phyloP scores from a whole-genome alignment of 2,888 invertebrate species.

The Diploptera punctata region DNA sequence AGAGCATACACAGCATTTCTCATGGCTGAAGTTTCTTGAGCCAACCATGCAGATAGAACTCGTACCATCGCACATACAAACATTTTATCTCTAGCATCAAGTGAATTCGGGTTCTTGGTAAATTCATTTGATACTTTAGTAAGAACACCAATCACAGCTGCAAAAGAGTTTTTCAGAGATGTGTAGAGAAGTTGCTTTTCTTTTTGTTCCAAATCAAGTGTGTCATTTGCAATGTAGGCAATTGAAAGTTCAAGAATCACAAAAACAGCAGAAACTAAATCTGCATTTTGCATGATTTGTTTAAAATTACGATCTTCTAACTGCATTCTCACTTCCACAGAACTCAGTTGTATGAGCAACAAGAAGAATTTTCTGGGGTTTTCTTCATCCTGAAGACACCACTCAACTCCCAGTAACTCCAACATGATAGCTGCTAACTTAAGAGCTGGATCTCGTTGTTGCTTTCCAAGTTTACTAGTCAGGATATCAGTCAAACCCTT shows the following conservation, averaged over 20 bases:
- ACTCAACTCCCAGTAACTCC: slow-evolving; percentile 83
- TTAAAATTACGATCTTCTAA: slow-evolving; percentile 82
- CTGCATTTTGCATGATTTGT: slow-evolving; percentile 76
- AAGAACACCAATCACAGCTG: slow-evolving; percentile 77
- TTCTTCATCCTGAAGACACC: slow-evolving; percentile 81
- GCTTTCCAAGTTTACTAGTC: slow-evolving; percentile 84
- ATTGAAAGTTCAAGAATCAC: slow-evolving; percentile 81
- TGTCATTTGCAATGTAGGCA: slow-evolving; percentile 79
- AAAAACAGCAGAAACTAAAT: slow-evolving; percentile 83
- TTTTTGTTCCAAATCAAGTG: slow-evolving; percentile 84
- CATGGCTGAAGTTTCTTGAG: slow-evolving; percentile 90
- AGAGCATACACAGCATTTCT: slow-evolving; percentile 81
- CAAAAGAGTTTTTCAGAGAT: slow-evolving; percentile 87
- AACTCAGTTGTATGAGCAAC: slow-evolving; percentile 82
- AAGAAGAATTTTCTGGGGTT: slow-evolving; percentile 81
- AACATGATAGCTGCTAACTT: slow-evolving; percentile 82
- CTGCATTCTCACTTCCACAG: slow-evolving; percentile 94
- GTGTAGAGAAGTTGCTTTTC: slow-evolving; percentile 91
- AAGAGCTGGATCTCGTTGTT: slow-evolving; percentile 88
- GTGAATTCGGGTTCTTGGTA: slow-evolving; percentile 69
- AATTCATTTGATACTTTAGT: slow-evolving; percentile 72
- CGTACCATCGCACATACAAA: slow-evolving; percentile 86
- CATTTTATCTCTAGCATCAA: slow-evolving; percentile 70
- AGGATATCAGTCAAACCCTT: slow-evolving; percentile 85
- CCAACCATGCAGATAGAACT: slow-evolving; percentile 87